Conservation (phyloP, 2,797 vertebrate species). For the Glyptemys insculpta region DNA sequence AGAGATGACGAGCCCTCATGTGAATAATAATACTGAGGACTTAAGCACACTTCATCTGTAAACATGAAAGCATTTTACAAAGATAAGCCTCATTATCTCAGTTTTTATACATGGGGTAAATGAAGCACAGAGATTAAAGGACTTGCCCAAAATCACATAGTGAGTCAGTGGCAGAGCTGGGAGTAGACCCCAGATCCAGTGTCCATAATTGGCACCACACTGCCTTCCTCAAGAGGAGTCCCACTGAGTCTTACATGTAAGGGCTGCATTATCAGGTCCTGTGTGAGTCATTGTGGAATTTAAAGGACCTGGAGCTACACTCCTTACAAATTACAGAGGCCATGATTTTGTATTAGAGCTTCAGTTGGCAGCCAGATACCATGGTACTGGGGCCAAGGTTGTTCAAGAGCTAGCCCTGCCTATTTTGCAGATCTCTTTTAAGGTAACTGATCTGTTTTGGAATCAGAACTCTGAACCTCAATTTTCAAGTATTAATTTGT, state of each 20-base stretch:
- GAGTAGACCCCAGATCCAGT: background rate
- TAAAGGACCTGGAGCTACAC: background rate
- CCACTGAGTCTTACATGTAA: background rate
- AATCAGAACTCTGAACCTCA: no score
- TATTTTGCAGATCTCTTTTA: no score
- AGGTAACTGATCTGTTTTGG: no score
- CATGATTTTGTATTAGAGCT: no score
- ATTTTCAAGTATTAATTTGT: no score
- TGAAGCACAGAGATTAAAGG: background rate
- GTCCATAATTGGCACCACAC: background rate
- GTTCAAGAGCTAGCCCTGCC: no score
- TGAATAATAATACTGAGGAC: slow-evolving; percentile 28
- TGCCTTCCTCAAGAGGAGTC: background rate
- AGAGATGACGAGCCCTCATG: background rate
- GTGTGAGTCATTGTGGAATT: background rate
- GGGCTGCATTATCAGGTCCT: background rate
- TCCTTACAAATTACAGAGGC: no score
- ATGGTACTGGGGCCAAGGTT: no score
- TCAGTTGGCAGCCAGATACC: no score
- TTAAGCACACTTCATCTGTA: slow-evolving; percentile 59
- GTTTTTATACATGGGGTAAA: background rate
- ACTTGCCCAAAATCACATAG: background rate
- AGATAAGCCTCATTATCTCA: slow-evolving; percentile 31
- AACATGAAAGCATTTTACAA: slow-evolving; percentile 41
- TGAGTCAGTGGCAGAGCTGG: background rate